These are phyloP conservation scores for Himantopus leucocephalus DNA, from an alignment of 2,113 vertebrate species.

Conservation along the genomic window DNA sequence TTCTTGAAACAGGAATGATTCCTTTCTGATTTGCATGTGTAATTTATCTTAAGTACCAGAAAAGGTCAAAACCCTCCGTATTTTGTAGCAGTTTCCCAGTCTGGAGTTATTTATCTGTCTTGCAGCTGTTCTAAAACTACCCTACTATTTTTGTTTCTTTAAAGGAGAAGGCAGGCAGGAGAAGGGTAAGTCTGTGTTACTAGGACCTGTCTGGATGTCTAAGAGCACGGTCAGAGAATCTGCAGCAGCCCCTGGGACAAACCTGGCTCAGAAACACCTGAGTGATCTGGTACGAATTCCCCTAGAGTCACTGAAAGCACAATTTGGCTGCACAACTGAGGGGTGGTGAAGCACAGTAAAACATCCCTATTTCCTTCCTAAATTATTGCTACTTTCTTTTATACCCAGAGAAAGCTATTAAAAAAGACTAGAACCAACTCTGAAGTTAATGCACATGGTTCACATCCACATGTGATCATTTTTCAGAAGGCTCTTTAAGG, in stretches of 20 bases:
- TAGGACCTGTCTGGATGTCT: not conserved
- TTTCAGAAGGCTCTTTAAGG: not conserved
- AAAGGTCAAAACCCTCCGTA: not conserved
- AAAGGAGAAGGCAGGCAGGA: not conserved
- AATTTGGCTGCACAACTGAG: not conserved
- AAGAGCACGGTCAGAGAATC: not conserved
- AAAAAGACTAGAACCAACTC: not conserved
- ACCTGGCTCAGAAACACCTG: not conserved
- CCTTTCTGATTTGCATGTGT: not conserved
- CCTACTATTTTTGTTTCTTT: not conserved
- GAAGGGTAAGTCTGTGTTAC: not conserved
- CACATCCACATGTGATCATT: not conserved
- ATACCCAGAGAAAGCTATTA: not conserved
- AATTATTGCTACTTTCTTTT: not conserved
- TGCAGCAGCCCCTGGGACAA: not conserved
- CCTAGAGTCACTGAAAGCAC: not conserved
- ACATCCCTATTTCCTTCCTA: not conserved
- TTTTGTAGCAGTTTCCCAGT: not conserved
- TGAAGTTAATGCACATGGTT: not conserved
- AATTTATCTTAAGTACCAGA: not conserved
- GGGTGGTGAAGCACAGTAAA: not conserved
- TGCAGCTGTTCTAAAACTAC: not conserved
- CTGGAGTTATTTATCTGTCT: not conserved
- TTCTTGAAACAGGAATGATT: not conserved
- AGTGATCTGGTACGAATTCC: not conserved